phyloP scores from a whole-genome alignment of 2,888 invertebrate genomes.

The Ochropleura leucogaster region DNA sequence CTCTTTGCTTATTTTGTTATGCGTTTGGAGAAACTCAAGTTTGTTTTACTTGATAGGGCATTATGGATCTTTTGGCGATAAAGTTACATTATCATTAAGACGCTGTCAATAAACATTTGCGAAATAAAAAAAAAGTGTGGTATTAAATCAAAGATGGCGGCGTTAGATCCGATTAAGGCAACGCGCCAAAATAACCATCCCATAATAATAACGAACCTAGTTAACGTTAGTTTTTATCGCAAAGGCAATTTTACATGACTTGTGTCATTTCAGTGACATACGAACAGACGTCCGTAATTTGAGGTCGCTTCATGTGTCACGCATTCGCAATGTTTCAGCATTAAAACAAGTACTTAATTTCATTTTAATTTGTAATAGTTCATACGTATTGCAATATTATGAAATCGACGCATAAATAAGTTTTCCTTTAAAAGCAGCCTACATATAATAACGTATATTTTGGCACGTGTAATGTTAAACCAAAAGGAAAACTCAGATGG shows the following conservation, averaged over 20 bases:
- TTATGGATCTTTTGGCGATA: background rate
- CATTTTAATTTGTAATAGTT: constrained; percentile 27
- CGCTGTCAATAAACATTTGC: background rate
- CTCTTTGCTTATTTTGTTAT: constrained; percentile 9
- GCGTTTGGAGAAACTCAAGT: background rate
- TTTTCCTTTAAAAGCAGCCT: background rate
- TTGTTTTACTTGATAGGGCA: background rate
- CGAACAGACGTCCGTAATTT: background rate
- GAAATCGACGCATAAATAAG: background rate
- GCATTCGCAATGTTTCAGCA: constrained; percentile 23
- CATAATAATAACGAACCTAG: background rate
- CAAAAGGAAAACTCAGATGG: constrained; percentile 4
- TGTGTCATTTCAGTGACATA: constrained; percentile 15
- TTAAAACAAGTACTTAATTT: constrained; percentile 15
- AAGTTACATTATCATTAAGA: background rate
- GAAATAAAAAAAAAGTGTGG: background rate
- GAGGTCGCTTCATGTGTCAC: constrained; percentile 13
- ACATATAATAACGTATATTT: constrained; percentile 1
- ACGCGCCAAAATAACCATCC: background rate
- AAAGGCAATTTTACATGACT: constrained; percentile 9
- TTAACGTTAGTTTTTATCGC: background rate
- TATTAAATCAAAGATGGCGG: background rate
- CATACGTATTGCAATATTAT: background rate
- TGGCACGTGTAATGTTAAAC: constrained; percentile 10
- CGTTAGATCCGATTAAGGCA: background rate